Percentiles rank a stretch among this genome's conserved stretches.
phyloP scores from a whole-genome alignment of 2,113 vertebrate genomes.

The Zapus hudsonius region DNA sequence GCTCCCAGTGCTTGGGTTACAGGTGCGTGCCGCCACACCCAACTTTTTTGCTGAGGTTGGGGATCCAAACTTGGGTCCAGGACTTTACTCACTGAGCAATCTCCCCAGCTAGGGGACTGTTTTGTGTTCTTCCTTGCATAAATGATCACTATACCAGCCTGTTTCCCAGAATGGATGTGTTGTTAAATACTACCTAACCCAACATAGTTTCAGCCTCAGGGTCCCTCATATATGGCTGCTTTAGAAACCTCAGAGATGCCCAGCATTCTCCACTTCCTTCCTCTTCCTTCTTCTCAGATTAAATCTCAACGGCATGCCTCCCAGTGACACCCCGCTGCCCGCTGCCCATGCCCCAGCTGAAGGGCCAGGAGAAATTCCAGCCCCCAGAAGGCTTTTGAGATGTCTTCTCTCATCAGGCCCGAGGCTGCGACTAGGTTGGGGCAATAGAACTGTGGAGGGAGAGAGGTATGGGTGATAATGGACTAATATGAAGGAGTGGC shows the following conservation, averaged over 20 bases:
- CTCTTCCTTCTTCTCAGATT: not conserved
- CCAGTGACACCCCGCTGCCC: not conserved
- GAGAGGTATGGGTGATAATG: fast-evolving
- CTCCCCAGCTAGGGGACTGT: no score
- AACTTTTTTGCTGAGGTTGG: no score
- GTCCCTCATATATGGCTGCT: fast-evolving
- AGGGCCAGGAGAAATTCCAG: not conserved
- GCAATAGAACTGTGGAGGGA: fast-evolving
- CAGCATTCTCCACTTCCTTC: fast-evolving
- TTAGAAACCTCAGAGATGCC: not conserved
- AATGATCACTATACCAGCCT: not conserved
- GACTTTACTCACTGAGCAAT: not conserved
- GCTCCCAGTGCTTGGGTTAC: no score
- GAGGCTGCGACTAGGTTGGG: fast-evolving
- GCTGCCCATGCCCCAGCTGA: no score
- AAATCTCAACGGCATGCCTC: not conserved
- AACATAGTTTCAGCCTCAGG: not conserved
- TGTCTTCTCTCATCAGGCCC: fast-evolving
- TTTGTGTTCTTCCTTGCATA: not conserved
- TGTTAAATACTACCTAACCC: not conserved
- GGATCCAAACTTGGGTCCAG: no score
- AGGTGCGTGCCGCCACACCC: no score
- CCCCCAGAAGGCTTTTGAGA: not conserved
- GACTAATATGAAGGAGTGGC: fast-evolving
- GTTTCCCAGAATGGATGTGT: not conserved